phyloP scores from a whole-genome alignment of 2,888 invertebrate genomes.

The Pandemis corylana region DNA sequence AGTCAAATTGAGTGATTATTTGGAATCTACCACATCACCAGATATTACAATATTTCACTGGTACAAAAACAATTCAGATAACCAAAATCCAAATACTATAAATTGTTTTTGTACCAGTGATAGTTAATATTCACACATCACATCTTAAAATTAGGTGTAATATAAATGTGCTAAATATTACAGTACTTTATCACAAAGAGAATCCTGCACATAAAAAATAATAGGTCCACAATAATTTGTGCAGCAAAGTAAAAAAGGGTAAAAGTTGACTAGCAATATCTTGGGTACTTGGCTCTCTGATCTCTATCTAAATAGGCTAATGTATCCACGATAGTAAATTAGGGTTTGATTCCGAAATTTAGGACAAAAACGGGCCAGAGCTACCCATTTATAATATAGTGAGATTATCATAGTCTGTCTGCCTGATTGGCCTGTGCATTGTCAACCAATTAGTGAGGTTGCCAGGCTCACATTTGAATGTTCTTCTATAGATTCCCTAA shows the following conservation, averaged over 20 bases:
- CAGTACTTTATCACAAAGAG: conserved; percentile 33
- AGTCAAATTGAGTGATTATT: conserved; percentile 25
- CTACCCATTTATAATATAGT: too few species aligned
- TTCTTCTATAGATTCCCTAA: too few species aligned
- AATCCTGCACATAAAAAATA: conserved; percentile 15
- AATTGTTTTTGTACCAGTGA: not conserved
- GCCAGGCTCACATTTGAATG: too few species aligned
- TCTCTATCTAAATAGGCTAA: too few species aligned
- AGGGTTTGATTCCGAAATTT: too few species aligned
- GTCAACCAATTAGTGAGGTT: too few species aligned
- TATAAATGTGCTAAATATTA: conserved; percentile 31
- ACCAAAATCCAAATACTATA: not conserved
- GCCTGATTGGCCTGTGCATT: too few species aligned
- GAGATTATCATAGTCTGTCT: too few species aligned
- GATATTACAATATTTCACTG: not conserved
- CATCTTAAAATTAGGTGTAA: conserved; percentile 10
- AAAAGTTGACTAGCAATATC: not conserved
- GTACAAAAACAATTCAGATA: not conserved
- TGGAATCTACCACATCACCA: conserved; percentile 22
- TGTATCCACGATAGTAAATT: too few species aligned
- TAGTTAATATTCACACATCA: not conserved
- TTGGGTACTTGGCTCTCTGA: not conserved
- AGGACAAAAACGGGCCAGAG: too few species aligned
- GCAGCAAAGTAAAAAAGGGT: not conserved
- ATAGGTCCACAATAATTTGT: not conserved